Conservation (phyloP, 2,888 invertebrate genomes). For the Trissoscelio sp. region DNA sequence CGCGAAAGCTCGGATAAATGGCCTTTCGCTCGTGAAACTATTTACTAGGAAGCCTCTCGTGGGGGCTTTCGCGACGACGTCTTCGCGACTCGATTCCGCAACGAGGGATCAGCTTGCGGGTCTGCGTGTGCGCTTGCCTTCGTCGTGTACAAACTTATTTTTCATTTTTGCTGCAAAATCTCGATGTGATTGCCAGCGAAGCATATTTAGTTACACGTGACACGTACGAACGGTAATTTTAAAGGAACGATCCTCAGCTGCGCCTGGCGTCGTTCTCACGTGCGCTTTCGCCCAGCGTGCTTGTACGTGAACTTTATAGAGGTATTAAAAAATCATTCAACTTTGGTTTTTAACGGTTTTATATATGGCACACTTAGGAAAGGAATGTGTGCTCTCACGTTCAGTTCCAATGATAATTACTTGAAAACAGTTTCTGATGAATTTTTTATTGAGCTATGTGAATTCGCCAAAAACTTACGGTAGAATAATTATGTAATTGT, state of each 20-base stretch:
- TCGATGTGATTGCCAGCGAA: constrained; percentile 27
- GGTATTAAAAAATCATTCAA: constrained; percentile 43
- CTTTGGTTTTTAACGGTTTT: constrained; percentile 29
- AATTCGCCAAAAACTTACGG: too few relatives aligned
- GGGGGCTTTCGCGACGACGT: constrained; percentile 35
- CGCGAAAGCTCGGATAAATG: constrained; percentile 22
- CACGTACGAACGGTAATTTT: constrained; percentile 41
- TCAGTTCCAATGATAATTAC: neutral
- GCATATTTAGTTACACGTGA: constrained; percentile 51
- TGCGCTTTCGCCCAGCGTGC: neutral
- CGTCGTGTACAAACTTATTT: neutral
- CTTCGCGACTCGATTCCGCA: constrained; percentile 24
- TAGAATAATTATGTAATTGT: too few relatives aligned
- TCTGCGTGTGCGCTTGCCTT: neutral
- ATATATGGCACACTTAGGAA: constrained; percentile 7
- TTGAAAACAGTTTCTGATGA: neutral
- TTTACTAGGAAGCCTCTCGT: constrained; percentile 39
- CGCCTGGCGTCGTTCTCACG: constrained; percentile 32
- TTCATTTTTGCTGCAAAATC: constrained; percentile 25
- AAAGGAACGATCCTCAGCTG: constrained; percentile 42
- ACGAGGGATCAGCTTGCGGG: constrained; percentile 12
- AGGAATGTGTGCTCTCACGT: neutral
- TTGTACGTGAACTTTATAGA: constrained; percentile 26
- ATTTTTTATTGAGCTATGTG: neutral
- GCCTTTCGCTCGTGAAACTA: constrained; percentile 34